These are phyloP conservation scores for Cyclura pinguis DNA, from an alignment of 2,797 vertebrate species.

Conservation along the genomic window DNA sequence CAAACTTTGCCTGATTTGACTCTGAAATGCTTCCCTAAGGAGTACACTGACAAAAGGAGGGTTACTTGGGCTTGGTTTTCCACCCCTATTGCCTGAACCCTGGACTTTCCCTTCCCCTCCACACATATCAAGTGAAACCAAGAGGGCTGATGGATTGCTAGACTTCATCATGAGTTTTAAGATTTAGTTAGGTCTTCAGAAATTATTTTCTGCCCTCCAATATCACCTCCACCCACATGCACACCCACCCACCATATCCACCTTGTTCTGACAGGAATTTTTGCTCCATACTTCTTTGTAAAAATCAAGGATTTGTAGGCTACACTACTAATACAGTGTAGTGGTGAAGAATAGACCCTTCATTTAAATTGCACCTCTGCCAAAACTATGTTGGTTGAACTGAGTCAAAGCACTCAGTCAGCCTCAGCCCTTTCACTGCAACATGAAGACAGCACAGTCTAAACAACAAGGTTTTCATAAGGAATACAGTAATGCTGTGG, in stretches of 20 bases:
- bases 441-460: background rate
- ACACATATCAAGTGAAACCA: background rate
- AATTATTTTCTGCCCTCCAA: background rate
- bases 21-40: background rate
- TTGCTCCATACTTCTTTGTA: background rate
- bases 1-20: background rate
- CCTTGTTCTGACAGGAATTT: background rate
- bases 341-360: background rate
- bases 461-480: background rate
- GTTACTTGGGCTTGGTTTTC: background rate
- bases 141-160: background rate
- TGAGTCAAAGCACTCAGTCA: background rate
- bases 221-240: background rate
- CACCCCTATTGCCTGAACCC: background rate
- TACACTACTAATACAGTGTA: background rate
- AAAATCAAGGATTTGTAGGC: background rate
- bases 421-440: background rate
- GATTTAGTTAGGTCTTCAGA: background rate
- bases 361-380: background rate
- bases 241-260: background rate
- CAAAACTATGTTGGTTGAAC: background rate
- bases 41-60: background rate
- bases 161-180: background rate
- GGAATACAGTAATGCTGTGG: background rate
- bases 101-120: background rate